Conservation (phyloP, 2,113 vertebrate genomes). For the Notiomystis cincta region DNA sequence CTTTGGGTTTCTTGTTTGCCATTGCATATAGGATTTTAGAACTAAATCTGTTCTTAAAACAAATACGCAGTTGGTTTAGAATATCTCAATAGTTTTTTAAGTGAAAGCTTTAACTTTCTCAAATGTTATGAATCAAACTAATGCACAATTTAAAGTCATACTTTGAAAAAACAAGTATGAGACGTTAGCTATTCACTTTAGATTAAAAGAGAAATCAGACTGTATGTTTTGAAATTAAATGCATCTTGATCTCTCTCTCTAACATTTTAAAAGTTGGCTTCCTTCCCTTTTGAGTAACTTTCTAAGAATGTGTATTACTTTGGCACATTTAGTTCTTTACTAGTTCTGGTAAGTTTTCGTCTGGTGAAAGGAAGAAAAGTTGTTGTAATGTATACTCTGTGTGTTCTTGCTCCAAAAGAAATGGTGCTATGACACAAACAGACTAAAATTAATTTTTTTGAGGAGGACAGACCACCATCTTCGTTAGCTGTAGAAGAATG, state of each 20-base stretch:
- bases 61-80: not conserved
- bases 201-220: not conserved
- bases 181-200: not conserved
- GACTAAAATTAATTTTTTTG: not conserved
- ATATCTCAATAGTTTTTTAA: not conserved
- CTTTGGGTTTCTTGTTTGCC: not conserved
- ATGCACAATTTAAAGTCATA: not conserved
- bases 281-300: not conserved
- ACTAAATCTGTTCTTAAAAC: not conserved
- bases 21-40: not conserved
- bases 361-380: not conserved
- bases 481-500: not conserved
- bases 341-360: not conserved
- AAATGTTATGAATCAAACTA: not conserved
- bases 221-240: not conserved
- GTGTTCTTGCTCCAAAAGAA: not conserved
- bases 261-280: not conserved
- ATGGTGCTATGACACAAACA: not conserved
- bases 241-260: not conserved
- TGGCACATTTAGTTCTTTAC: not conserved
- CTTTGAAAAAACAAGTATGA: not conserved
- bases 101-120: not conserved
- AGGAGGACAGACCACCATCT: not conserved
- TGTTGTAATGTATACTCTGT: not conserved
- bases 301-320: not conserved